A percentile compares a stretch with the other conserved stretches of the same genome.
Conservation (phyloP, 2,888 invertebrate species). For the Cynaeus angustus region DNA sequence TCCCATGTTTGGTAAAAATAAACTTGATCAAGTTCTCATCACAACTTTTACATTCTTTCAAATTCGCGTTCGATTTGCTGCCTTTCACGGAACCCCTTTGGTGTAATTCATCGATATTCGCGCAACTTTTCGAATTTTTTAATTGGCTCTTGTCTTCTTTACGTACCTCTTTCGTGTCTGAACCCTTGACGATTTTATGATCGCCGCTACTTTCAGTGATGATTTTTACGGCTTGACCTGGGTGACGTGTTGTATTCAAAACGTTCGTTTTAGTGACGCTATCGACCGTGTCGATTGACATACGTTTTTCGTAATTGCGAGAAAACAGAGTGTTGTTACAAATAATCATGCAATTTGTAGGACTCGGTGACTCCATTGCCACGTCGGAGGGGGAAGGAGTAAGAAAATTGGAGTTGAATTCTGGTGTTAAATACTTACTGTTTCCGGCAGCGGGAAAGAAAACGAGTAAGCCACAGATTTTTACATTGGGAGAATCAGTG, state of each 20-base stretch:
- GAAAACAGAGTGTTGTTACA: constrained; percentile 70
- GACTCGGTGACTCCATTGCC: constrained; percentile 73
- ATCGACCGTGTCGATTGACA: constrained; percentile 63
- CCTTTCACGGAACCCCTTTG: constrained; percentile 45
- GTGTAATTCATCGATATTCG: constrained; percentile 63
- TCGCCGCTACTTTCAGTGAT: constrained; percentile 73
- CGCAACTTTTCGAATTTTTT: constrained; percentile 69
- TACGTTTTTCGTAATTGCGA: constrained; percentile 56
- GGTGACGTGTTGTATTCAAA: constrained; percentile 71
- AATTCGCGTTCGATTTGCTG: constrained; percentile 68
- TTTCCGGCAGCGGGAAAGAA: constrained; percentile 38
- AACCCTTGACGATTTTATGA: constrained; percentile 66
- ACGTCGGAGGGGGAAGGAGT: constrained; percentile 74
- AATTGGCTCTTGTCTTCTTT: constrained; percentile 58
- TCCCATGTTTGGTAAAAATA: constrained; percentile 85
- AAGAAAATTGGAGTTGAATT: constrained; percentile 66
- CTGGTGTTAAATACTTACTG: constrained; percentile 71
- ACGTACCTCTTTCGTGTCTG: constrained; percentile 62
- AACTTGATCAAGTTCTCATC: constrained; percentile 77
- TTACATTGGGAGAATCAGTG: too few species aligned
- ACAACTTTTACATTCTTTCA: constrained; percentile 73
- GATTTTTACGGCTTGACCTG: constrained; percentile 85
- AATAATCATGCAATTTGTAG: constrained; percentile 69
- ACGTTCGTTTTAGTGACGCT: constrained; percentile 62
- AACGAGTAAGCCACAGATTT: not conserved